Percentiles rank a stretch among this genome's conserved stretches.
Conservation (phyloP, 2,888 invertebrate species). For the Microdon myrmicae region DNA sequence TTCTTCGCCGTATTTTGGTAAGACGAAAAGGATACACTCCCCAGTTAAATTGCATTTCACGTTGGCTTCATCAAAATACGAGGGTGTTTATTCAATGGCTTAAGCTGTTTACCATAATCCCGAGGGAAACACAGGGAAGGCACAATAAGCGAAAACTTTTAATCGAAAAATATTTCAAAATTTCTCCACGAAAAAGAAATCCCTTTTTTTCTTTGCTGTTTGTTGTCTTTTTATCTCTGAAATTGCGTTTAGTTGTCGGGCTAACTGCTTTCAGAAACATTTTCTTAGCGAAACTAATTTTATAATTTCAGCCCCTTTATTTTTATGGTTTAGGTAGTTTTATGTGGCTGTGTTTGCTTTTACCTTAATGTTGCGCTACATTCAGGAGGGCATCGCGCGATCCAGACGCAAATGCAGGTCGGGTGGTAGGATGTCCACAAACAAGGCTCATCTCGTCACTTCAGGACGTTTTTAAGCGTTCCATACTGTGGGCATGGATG, state of each 20-base stretch:
- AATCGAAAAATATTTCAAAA: conserved; percentile 46
- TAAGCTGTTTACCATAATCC: conserved; percentile 50
- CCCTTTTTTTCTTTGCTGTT: conserved; percentile 9
- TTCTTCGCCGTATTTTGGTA: too few species aligned
- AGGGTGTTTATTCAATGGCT: conserved; percentile 44
- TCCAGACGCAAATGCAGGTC: too few species aligned
- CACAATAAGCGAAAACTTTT: conserved; percentile 25
- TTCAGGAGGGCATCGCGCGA: too few species aligned
- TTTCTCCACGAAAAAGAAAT: conserved; percentile 23
- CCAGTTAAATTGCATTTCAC: conserved; percentile 41
- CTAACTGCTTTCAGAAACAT: conserved; percentile 9
- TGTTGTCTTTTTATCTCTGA: conserved; percentile 11
- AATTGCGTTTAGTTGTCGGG: conserved; percentile 10
- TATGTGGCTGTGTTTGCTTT: too few species aligned
- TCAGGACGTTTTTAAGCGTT: not conserved
- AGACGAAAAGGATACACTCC: too few species aligned
- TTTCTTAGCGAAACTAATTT: conserved; percentile 33
- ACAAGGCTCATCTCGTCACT: conserved; percentile 29
- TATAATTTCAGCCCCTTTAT: conserved; percentile 26
- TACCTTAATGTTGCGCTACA: too few species aligned
- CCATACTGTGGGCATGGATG: conserved; percentile 16
- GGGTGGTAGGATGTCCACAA: conserved; percentile 20
- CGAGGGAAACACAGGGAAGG: conserved; percentile 7
- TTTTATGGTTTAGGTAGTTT: not conserved
- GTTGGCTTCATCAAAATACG: conserved; percentile 11